phyloP scores from a whole-genome alignment of 2,113 vertebrate species.

The Heteronetta atricapilla region DNA sequence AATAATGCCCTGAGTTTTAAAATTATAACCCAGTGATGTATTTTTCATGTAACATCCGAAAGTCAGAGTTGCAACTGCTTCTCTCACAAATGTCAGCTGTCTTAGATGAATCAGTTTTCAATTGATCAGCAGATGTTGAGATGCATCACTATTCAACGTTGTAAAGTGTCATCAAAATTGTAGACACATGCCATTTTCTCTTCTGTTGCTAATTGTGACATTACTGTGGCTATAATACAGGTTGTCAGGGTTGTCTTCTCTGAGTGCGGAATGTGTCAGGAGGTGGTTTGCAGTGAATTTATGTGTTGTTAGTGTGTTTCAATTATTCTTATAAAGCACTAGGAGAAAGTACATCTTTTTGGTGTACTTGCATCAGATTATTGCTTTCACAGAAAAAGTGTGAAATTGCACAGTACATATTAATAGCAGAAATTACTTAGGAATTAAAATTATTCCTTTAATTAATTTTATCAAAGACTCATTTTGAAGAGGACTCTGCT shows the following conservation, averaged over 20 bases:
- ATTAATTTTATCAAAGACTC: not conserved
- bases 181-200: not conserved
- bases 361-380: not conserved
- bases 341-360: not conserved
- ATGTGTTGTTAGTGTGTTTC: not conserved
- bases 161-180: not conserved
- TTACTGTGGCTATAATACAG: not conserved
- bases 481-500: not conserved
- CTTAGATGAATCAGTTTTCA: not conserved
- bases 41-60: not conserved
- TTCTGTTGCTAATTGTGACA: not conserved
- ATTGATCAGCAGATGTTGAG: not conserved
- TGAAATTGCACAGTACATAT: not conserved
- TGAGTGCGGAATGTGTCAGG: not conserved
- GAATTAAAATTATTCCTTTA: not conserved
- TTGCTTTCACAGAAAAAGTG: not conserved
- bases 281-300: not conserved
- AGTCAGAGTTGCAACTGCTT: not conserved
- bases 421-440: not conserved
- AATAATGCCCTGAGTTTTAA: not conserved
- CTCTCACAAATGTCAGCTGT: not conserved
- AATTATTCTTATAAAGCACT: not conserved
- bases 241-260: not conserved
- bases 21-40: not conserved
- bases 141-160: not conserved